phyloP scores from a whole-genome alignment of 2,888 invertebrate genomes.

The Aleiodes leptofemur region DNA sequence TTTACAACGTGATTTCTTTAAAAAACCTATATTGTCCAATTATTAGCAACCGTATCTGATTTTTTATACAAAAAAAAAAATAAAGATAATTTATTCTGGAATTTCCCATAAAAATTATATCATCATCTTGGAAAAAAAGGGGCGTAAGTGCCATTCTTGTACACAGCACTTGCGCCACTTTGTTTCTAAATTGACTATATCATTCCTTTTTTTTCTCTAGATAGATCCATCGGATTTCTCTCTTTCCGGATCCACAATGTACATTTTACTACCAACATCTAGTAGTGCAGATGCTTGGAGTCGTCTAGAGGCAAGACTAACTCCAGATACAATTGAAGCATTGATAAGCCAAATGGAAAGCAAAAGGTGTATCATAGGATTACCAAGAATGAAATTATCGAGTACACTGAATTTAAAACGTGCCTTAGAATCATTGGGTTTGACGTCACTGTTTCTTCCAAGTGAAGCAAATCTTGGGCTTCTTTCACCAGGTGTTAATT shows the following conservation, averaged over 20 bases:
- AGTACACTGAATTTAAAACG: conserved; percentile 78
- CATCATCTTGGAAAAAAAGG: background rate
- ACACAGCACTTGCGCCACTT: no score
- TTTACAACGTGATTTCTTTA: no score
- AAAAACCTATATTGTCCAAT: no score
- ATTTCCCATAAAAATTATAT: background rate
- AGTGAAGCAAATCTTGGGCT: conserved; percentile 82
- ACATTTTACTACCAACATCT: conserved; percentile 80
- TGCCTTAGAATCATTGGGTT: conserved; percentile 78
- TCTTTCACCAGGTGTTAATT: conserved; percentile 76
- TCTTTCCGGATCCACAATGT: conserved; percentile 76
- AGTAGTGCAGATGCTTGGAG: conserved; percentile 75
- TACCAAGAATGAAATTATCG: conserved; percentile 85
- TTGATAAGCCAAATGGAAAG: conserved; percentile 76
- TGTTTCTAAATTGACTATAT: no score
- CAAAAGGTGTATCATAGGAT: conserved; percentile 78
- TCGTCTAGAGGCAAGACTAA: conserved; percentile 76
- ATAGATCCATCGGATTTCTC: conserved; percentile 3
- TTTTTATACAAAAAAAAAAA: no score
- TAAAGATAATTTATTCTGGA: no score
- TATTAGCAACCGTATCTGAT: no score
- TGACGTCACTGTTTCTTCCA: conserved; percentile 81
- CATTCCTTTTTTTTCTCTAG: conserved; percentile 7
- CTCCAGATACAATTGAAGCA: conserved; percentile 76
- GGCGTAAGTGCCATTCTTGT: no score